Evolutionary conservation across 2,888 invertebrate genomes (phyloP).

Genomic region (Erannis defoliaria): DNA sequence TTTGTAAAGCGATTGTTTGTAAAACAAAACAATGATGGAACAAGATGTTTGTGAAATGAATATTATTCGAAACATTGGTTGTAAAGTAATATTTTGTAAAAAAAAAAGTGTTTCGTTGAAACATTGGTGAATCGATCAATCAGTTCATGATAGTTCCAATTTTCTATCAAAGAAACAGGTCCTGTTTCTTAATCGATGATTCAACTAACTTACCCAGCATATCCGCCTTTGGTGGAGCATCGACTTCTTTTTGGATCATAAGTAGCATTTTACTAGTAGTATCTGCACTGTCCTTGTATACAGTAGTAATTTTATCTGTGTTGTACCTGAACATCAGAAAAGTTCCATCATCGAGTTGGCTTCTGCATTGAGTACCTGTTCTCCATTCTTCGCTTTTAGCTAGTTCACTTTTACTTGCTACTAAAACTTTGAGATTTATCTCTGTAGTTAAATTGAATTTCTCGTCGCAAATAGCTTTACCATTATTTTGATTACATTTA

Average conservation of each 20-base stretch:
- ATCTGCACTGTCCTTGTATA: neutral
- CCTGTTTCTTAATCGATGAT: no score
- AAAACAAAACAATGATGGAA: no score
- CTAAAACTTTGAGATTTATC: constrained; percentile 42
- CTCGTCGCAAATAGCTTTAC: constrained; percentile 57
- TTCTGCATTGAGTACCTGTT: constrained; percentile 62
- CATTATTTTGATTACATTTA: constrained; percentile 80
- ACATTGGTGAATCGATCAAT: no score
- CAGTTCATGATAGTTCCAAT: no score
- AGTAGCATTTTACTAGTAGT: constrained; percentile 50
- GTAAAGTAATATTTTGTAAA: no score
- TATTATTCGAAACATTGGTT: no score
- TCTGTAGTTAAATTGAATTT: constrained; percentile 49
- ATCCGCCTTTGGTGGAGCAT: constrained; percentile 58
- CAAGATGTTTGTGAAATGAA: no score
- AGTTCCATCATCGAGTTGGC: constrained; percentile 54
- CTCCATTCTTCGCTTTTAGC: constrained; percentile 49
- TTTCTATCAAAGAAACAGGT: no score
- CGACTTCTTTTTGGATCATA: constrained; percentile 69
- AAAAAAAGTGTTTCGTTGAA: no score
- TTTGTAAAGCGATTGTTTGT: no score
- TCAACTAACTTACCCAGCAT: constrained; percentile 75
- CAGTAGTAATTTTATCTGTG: constrained; percentile 45
- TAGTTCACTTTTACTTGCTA: constrained; percentile 61
- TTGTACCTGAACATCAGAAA: constrained; percentile 65